Conservation (phyloP, 2,888 invertebrate genomes). For the Phasia obesa region DNA sequence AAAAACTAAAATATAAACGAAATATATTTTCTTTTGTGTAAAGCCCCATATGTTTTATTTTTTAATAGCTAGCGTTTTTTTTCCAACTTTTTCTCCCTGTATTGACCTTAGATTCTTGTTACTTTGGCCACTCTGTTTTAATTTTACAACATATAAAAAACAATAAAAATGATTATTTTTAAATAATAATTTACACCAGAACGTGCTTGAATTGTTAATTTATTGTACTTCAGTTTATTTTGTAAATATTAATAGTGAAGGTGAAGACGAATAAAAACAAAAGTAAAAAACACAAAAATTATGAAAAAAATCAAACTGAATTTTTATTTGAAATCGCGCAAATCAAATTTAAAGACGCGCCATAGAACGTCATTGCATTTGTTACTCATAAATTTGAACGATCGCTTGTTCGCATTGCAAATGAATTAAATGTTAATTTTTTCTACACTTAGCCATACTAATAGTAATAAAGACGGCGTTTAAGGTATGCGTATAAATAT, state of each 20-base stretch:
- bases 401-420: conserved; percentile 12
- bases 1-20: too few relatives aligned
- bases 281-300: conserved; percentile 10
- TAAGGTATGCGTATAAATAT: conserved; percentile 27
- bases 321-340: background rate
- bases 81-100: too few relatives aligned
- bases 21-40: too few relatives aligned
- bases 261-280: conserved; percentile 38
- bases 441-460: background rate
- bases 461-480: conserved; percentile 44
- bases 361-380: conserved; percentile 15
- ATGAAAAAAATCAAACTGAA: conserved; percentile 6
- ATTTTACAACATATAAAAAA: conserved; percentile 38
- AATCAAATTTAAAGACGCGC: too few relatives aligned
- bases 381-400: conserved; percentile 13
- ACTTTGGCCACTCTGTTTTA: conserved; percentile 3
- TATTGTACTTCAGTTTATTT: conserved; percentile 7
- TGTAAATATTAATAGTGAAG: conserved; percentile 53
- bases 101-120: too few relatives aligned
- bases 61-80: too few relatives aligned
- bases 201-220: conserved; percentile 68
- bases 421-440: conserved; percentile 44
- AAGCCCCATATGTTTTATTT: too few relatives aligned
- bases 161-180: conserved; percentile 35
- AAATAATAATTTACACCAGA: conserved; percentile 11